phyloP scores from a whole-genome alignment of 2,797 vertebrate species.

The Aselliscus stoliczkanus region DNA sequence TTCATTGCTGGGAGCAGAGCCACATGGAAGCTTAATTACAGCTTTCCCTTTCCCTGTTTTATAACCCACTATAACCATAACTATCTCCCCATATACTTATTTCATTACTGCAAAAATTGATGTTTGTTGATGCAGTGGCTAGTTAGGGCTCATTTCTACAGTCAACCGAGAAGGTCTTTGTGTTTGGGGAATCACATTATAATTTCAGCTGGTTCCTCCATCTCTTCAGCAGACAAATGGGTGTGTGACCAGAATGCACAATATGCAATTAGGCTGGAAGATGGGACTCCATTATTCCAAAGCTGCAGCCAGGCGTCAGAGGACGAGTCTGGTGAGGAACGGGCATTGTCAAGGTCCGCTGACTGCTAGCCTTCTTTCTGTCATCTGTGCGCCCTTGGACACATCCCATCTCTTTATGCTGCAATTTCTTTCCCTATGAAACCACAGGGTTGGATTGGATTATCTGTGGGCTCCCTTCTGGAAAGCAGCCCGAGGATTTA shows the following conservation, averaged over 20 bases:
- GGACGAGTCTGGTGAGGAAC: background rate
- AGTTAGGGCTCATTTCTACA: conserved; percentile 37
- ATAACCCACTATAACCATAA: background rate
- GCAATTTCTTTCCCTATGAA: background rate
- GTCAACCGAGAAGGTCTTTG: conserved; percentile 36
- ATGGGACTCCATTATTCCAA: background rate
- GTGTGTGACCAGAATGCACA: background rate
- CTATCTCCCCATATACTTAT: conserved; percentile 4
- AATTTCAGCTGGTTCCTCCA: conserved; percentile 41
- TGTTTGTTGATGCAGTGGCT: conserved; percentile 30
- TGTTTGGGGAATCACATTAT: conserved; percentile 29
- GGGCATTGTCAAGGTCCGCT: too few species aligned
- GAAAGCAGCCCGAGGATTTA: background rate
- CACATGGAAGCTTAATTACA: conserved; percentile 26
- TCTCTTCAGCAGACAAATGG: conserved; percentile 34
- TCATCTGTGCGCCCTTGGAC: background rate
- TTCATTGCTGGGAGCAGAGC: background rate
- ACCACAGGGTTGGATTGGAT: background rate
- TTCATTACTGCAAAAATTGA: conserved; percentile 37
- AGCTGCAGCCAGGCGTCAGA: background rate
- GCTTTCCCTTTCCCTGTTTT: background rate
- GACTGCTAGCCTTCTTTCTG: background rate
- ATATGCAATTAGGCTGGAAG: conserved; percentile 10
- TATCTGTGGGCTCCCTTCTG: background rate
- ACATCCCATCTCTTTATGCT: background rate